phyloP scores from a whole-genome alignment of 2,888 invertebrate genomes.

The Augochlorella aurata region DNA sequence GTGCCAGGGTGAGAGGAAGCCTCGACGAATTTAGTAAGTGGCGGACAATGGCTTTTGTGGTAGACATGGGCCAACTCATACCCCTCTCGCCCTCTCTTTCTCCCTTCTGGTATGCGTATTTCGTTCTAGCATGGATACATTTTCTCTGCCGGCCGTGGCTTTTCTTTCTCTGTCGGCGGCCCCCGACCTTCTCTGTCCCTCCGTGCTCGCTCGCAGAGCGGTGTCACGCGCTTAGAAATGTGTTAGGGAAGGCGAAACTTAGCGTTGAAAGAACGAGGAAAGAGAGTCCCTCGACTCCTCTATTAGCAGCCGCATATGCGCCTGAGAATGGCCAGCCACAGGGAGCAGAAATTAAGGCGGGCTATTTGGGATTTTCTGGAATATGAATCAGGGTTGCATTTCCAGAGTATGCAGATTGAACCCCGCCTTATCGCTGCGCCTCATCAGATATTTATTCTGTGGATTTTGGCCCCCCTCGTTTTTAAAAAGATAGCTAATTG shows the following conservation, averaged over 20 bases:
- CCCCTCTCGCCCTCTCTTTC: conserved; percentile 53
- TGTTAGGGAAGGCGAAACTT: conserved; percentile 31
- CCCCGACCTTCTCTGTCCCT: neutral
- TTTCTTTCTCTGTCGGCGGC: conserved; percentile 44
- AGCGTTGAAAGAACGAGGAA: conserved; percentile 28
- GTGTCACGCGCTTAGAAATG: conserved; percentile 38
- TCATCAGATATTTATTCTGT: neutral
- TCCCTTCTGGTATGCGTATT: conserved; percentile 62
- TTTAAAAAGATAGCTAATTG: too few relatives aligned
- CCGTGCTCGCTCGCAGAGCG: conserved; percentile 23
- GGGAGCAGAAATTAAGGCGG: neutral
- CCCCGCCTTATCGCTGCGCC: neutral
- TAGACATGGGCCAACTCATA: conserved; percentile 76
- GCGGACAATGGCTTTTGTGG: conserved; percentile 76
- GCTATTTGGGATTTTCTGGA: neutral
- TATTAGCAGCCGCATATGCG: conserved; percentile 15
- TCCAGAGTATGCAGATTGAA: neutral
- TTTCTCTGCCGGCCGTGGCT: conserved; percentile 34
- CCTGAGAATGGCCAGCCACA: neutral
- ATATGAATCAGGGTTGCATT: neutral
- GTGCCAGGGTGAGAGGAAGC: conserved; percentile 62
- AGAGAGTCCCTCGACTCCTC: conserved; percentile 16
- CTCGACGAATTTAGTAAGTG: conserved; percentile 80
- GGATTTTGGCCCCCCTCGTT: neutral
- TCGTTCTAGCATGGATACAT: conserved; percentile 59